phyloP scores from a whole-genome alignment of 1,140 invertebrate species.

The Holotrichia oblita region DNA sequence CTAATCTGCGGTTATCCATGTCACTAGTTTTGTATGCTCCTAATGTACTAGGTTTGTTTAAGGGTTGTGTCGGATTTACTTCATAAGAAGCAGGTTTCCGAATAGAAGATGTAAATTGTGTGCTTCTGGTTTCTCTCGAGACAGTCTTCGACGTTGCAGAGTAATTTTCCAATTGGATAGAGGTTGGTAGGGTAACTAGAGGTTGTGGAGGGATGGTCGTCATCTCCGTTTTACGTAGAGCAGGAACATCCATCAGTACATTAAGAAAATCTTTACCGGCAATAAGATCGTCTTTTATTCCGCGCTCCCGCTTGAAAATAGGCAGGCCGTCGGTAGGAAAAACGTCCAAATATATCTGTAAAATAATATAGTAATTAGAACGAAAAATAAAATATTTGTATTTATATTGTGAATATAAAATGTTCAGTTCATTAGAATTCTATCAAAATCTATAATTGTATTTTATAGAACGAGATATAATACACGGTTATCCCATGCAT shows the following conservation, averaged over 20 bases:
- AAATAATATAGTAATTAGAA: constrained; percentile 14
- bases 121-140: neutral
- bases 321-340: constrained; percentile 56
- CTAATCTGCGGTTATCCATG: constrained; percentile 49
- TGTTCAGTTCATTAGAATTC: no score
- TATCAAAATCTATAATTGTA: no score
- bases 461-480: no score
- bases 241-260: constrained; percentile 64
- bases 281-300: constrained; percentile 64
- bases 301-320: constrained; percentile 52
- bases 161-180: constrained; percentile 47
- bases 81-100: neutral
- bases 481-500: no score
- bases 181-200: constrained; percentile 51
- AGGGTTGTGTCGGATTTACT: neutral
- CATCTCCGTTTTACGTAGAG: constrained; percentile 59
- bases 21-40: neutral
- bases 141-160: neutral
- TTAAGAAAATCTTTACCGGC: constrained; percentile 68
- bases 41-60: neutral
- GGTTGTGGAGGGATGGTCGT: constrained; percentile 51
- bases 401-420: no score
- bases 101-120: neutral
- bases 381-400: no score
- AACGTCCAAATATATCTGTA: constrained; percentile 53